Conservation (phyloP, 1,140 invertebrate species). For the Platyscapa corneri region DNA sequence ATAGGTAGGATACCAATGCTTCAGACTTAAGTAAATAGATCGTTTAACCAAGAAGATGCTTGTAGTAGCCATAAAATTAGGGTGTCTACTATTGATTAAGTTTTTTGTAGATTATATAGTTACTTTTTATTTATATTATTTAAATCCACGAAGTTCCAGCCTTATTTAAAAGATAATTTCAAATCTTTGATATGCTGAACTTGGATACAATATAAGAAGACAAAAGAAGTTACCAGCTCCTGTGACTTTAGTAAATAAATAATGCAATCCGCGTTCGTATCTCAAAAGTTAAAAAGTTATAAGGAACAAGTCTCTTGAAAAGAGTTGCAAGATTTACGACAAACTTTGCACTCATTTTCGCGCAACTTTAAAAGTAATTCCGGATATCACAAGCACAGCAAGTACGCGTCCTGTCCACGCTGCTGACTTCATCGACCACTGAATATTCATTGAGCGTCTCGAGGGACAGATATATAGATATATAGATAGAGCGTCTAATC, state of each 20-base stretch:
- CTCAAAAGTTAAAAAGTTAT: constrained; percentile 6
- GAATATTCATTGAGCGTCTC: constrained; percentile 45
- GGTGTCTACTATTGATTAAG: too few relatives aligned
- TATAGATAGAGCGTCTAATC: neutral
- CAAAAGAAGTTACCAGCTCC: too few relatives aligned
- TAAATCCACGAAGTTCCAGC: too few relatives aligned
- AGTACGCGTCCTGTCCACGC: neutral
- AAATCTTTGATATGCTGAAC: too few relatives aligned
- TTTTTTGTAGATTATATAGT: too few relatives aligned
- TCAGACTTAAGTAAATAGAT: too few relatives aligned
- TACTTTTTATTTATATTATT: too few relatives aligned
- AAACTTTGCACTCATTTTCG: constrained; percentile 42
- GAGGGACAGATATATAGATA: neutral
- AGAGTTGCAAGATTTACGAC: constrained; percentile 4
- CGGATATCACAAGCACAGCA: neutral
- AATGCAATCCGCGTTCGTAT: neutral
- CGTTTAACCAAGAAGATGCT: too few relatives aligned
- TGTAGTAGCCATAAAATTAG: too few relatives aligned
- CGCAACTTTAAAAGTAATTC: constrained; percentile 38
- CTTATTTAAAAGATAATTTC: too few relatives aligned
- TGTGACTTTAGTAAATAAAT: constrained; percentile 9
- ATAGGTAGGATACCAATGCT: too few relatives aligned
- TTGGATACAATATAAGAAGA: too few relatives aligned
- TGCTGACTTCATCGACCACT: neutral
- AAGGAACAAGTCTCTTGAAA: neutral